These are phyloP conservation scores for Scomber colias DNA, from an alignment of 2,113 vertebrate genomes.

Conservation along the genomic window DNA sequence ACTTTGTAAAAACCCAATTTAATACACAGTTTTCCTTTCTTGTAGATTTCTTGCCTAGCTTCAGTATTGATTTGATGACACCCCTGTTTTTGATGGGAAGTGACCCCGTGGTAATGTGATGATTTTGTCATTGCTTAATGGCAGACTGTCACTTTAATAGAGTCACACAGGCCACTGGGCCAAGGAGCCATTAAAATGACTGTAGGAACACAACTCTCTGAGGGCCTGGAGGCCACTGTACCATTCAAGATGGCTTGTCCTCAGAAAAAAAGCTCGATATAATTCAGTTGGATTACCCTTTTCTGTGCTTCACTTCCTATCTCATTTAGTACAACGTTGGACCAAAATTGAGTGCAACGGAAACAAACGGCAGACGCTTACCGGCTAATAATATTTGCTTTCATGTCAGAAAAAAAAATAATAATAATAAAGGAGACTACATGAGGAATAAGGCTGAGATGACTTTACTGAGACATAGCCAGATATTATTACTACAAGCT, in stretches of 20 bases:
- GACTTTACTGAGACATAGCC: constrained; percentile 23
- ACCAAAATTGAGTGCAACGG: constrained; percentile 31
- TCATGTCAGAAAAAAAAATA: constrained; percentile 11
- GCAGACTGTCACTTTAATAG: constrained; percentile 73
- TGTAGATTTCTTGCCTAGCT: constrained; percentile 14
- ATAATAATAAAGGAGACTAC: constrained; percentile 26
- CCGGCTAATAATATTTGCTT: constrained; percentile 23
- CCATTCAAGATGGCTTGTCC: constrained; percentile 1
- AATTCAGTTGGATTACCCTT: constrained; percentile 23
- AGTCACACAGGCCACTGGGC: constrained; percentile 59
- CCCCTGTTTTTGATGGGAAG: constrained; percentile 57
- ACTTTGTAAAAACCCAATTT: constrained; percentile 39
- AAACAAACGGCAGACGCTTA: constrained; percentile 30
- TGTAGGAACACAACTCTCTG: constrained; percentile 46
- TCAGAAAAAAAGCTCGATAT: constrained; percentile 31
- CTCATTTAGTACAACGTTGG: constrained; percentile 32
- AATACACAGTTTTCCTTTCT: constrained; percentile 32
- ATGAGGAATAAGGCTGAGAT: constrained; percentile 14
- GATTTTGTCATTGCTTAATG: constrained; percentile 74
- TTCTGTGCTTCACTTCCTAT: neutral
- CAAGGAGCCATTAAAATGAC: constrained; percentile 56
- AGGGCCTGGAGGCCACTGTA: constrained; percentile 31
- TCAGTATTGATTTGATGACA: constrained; percentile 63
- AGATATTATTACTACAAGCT: constrained; percentile 42
- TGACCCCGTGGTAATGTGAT: constrained; percentile 70